Conservation (phyloP, 2,888 invertebrate species). For the Callinectes sapidus region DNA sequence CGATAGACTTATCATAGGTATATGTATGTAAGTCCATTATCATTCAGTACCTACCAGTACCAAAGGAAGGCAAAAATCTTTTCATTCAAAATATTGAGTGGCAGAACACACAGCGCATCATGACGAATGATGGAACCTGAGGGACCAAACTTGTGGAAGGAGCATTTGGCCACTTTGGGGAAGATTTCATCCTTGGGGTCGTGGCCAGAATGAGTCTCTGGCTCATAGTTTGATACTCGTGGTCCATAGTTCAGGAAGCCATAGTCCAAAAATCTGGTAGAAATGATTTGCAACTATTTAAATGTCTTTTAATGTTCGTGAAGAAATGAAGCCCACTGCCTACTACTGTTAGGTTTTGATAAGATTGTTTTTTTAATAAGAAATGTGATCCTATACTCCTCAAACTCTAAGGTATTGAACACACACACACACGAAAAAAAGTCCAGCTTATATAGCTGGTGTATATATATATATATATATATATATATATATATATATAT, state of each 20-base stretch:
- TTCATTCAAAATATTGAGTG: slow-evolving; percentile 92
- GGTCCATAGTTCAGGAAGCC: slow-evolving; percentile 85
- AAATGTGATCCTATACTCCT: too few species aligned
- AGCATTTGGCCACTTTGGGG: slow-evolving; percentile 64
- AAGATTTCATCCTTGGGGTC: slow-evolving; percentile 74
- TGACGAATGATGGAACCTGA: slow-evolving; percentile 89
- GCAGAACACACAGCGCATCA: slow-evolving; percentile 93
- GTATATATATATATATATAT: too few species aligned
- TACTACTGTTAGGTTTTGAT: too few species aligned
- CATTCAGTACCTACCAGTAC: slow-evolving; percentile 75
- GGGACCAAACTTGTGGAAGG: slow-evolving; percentile 87
- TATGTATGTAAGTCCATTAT: neutral
- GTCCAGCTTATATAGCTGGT: too few species aligned
- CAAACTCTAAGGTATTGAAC: too few species aligned
- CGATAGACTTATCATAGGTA: neutral
- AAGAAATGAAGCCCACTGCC: too few species aligned
- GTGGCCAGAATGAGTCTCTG: slow-evolving; percentile 78
- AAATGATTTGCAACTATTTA: neutral
- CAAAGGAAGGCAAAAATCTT: slow-evolving; percentile 81
- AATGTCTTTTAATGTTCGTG: too few species aligned
- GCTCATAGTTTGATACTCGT: slow-evolving; percentile 85
- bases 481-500: too few species aligned
- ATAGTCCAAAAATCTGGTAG: slow-evolving; percentile 81
- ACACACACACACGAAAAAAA: too few species aligned
- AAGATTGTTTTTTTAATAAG: too few species aligned